Evolutionary conservation across 2,797 vertebrate genomes (phyloP).

Genomic region (Chloroceryle inda): DNA sequence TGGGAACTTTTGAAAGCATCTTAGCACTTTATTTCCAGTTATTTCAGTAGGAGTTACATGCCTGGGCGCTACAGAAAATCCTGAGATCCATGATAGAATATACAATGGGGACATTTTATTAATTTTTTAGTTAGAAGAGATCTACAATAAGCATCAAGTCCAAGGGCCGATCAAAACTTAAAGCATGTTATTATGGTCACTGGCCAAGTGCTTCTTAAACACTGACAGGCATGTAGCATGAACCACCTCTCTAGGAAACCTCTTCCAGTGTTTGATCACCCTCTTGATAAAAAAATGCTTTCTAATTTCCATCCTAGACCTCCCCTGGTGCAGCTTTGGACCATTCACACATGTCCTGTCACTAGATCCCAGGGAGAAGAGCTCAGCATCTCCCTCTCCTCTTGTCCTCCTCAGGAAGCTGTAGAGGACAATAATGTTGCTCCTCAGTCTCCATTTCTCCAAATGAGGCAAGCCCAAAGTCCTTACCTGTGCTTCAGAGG

Average conservation of each 20-base stretch:
- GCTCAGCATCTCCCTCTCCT: not conserved
- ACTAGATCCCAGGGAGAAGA: not conserved
- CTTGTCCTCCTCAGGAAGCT: not conserved
- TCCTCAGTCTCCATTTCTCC: not conserved
- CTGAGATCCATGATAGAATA: not conserved
- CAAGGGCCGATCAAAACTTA: not conserved
- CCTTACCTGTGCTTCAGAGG: not conserved
- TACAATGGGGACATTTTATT: not conserved
- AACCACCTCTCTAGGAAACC: not conserved
- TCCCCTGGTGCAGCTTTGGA: not conserved
- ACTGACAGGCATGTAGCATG: not conserved
- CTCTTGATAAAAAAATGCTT: not conserved
- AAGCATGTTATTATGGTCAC: not conserved
- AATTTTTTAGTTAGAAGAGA: not conserved
- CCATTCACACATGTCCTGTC: rapidly evolving
- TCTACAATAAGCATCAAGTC: not conserved
- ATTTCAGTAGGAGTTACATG: not conserved
- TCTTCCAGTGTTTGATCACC: not conserved
- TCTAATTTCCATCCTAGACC: not conserved
- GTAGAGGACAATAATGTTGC: not conserved
- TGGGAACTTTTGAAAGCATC: not conserved
- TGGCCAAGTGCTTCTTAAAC: not conserved
- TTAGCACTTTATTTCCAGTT: not conserved
- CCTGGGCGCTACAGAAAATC: not conserved
- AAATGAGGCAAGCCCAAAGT: not conserved